Base-by-base conservation (phyloP, 2,797 vertebrate genomes). In the Myotis myotis region DNA sequence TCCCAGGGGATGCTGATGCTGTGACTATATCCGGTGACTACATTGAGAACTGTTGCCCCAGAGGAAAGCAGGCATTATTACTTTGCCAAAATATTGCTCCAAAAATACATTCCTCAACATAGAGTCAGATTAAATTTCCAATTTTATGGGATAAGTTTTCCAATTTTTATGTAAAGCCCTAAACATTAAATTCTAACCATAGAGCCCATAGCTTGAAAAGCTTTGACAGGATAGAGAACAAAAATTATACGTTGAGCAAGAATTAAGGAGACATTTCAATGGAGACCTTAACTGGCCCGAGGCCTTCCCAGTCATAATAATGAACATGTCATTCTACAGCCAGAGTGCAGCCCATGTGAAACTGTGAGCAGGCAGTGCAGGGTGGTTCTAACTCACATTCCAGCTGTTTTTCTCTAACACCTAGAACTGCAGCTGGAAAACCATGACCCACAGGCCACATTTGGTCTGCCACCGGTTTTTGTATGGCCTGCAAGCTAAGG, bases 231-330 rank as follows among this genome's bases (percentile, higher is more conserved):
- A 22, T 11, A 84, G 51, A 90, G 66, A 75, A 20, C 44, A 93
- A 94, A 83, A 91, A 82, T 84, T 83, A 75, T 89, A 93, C 60
- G 75, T 68, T 44, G 88, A 95, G 53, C 55, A 71, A 68, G 33
- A 84, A 74, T 91, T 81, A 89, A 81, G 51, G 47, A 55, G 74
- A 71, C 8, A 74, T 91, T 95, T 89, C 13, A 83, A 2, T 55
- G 57, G 89, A 83, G 80, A 89, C 9, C 19, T 95, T 72, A 75
- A 87, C 57, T 66, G 71, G 47, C 57, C 36, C 36, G 19, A 49
- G 51, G 20, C 9, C 25, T 91, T 38, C 47, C 25, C n/a, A 41
- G 2, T 74, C 33, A 80, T 74, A 16, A 51, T 89, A 68, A 36
- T 15, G 41, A 55, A 60, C 1, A 22, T 33, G 19, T 23, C 20